phyloP scores from a whole-genome alignment of 1,140 invertebrate genomes.

The Coelopa frigida region DNA sequence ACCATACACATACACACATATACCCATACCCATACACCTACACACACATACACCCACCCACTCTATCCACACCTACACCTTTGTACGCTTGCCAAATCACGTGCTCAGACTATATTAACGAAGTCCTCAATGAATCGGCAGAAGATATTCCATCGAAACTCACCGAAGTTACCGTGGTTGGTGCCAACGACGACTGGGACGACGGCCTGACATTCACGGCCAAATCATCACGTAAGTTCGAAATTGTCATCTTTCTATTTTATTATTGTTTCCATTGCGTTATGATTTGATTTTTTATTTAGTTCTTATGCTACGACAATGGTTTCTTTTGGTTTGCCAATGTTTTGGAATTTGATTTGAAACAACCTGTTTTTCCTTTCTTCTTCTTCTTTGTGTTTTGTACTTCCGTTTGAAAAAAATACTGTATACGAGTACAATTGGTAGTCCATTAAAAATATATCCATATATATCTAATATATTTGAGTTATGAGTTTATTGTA shows the following conservation, averaged over 20 bases:
- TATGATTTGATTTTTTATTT: not conserved
- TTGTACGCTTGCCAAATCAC: not conserved
- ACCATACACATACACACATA: not conserved
- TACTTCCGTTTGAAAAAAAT: too few relatives aligned
- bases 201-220: constrained; percentile 80
- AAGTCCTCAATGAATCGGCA: constrained; percentile 65
- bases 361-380: too few relatives aligned
- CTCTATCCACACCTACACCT: not conserved
- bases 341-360: not conserved
- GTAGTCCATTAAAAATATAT: too few relatives aligned
- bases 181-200: constrained; percentile 62
- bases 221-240: constrained; percentile 69
- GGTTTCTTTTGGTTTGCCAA: too few relatives aligned
- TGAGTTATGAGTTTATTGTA: too few relatives aligned
- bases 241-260: not conserved
- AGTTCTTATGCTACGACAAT: not conserved
- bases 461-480: too few relatives aligned
- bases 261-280: not conserved
- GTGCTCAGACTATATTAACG: constrained; percentile 67
- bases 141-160: constrained; percentile 50
- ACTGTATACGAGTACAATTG: too few relatives aligned
- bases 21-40: not conserved
- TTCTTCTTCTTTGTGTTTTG: too few relatives aligned
- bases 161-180: constrained; percentile 39
- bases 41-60: constrained; percentile 1